phyloP scores from a whole-genome alignment of 2,888 invertebrate genomes.

The Thysanoteuthis rhombus region DNA sequence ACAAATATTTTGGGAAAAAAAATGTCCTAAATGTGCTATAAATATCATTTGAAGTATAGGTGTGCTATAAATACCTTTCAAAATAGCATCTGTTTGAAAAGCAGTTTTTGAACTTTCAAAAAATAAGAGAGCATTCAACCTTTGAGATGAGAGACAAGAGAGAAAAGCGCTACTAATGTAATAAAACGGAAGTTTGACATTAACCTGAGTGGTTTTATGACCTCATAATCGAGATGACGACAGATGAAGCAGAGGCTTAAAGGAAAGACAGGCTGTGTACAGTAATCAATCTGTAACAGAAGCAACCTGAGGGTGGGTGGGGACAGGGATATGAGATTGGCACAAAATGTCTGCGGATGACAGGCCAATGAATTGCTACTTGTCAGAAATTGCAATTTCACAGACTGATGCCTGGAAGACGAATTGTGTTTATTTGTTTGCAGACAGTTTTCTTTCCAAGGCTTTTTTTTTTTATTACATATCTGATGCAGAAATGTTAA shows the following conservation, averaged over 20 bases:
- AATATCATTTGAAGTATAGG: no score
- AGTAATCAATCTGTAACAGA: neutral
- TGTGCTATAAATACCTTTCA: neutral
- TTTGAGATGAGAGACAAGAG: neutral
- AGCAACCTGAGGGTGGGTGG: neutral
- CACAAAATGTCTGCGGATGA: neutral
- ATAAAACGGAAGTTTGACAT: neutral
- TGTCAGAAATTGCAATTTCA: neutral
- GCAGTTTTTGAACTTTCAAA: neutral
- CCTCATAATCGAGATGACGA: neutral
- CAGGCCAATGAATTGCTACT: neutral
- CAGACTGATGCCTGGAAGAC: neutral
- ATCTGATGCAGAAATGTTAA: no score
- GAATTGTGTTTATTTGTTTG: no score
- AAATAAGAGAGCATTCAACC: neutral
- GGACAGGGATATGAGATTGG: neutral
- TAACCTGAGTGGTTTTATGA: neutral
- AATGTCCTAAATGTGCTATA: no score
- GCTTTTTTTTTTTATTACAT: no score
- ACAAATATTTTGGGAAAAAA: no score
- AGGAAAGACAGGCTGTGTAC: neutral
- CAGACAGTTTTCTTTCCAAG: no score
- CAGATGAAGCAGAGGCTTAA: neutral
- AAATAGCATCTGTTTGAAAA: neutral
- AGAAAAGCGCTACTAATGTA: neutral